These are phyloP conservation scores for Lasiurus cinereus DNA, from an alignment of 2,113 vertebrate genomes.

Conservation along the genomic window DNA sequence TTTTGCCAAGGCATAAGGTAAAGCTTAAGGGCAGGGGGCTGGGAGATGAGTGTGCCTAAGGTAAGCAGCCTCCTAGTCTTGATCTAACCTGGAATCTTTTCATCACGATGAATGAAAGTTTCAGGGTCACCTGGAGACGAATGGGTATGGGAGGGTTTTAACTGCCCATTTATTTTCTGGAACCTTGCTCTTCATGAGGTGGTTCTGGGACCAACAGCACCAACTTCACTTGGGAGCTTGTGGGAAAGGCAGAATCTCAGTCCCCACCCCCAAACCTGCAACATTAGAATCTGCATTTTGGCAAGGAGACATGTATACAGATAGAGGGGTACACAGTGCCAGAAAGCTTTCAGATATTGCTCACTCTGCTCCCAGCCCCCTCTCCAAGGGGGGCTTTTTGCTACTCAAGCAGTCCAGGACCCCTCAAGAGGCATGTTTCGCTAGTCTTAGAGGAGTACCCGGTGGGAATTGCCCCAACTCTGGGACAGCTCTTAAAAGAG, in stretches of 20 bases:
- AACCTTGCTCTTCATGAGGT: not conserved
- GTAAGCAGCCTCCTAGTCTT: not conserved
- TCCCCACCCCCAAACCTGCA: not conserved
- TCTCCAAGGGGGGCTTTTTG: not conserved
- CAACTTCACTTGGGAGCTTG: not conserved
- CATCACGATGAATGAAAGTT: not conserved
- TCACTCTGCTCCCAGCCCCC: not conserved
- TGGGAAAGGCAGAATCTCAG: not conserved
- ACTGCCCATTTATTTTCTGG: not conserved
- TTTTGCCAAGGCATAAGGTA: not conserved
- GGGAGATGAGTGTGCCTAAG: not conserved
- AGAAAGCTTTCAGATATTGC: not conserved
- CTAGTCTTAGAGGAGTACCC: not conserved
- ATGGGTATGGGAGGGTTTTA: not conserved
- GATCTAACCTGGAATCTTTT: not conserved
- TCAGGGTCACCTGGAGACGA: not conserved
- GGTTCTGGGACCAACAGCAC: not conserved
- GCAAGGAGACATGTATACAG: not conserved
- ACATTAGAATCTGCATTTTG: not conserved
- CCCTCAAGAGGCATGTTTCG: not conserved
- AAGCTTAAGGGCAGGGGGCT: not conserved
- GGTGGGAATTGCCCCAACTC: too few species aligned
- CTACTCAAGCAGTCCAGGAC: not conserved
- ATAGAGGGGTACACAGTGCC: too few species aligned
- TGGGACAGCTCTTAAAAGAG: not conserved